These are phyloP conservation scores for Atherinosoma microstoma DNA, from an alignment of 2,797 vertebrate species.

Conservation along the genomic window DNA sequence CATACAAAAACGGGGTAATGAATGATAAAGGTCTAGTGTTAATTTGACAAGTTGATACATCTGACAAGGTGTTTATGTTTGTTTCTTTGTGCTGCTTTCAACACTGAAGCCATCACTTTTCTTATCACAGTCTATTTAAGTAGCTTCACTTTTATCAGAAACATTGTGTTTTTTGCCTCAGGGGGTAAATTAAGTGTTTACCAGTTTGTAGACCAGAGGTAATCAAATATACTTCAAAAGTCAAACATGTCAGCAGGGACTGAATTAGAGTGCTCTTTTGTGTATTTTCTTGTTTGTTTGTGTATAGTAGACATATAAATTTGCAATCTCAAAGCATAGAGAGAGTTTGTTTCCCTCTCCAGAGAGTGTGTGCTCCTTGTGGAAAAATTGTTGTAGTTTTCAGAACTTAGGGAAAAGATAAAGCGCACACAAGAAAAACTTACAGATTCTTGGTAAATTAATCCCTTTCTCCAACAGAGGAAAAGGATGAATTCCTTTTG, in stretches of 20 bases:
- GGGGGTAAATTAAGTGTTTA: slow-evolving; percentile 68
- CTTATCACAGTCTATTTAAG: slow-evolving; percentile 7
- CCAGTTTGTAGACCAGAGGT: slow-evolving; percentile 51
- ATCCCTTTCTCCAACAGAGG: background rate
- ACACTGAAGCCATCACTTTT: background rate
- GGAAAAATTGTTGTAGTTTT: background rate
- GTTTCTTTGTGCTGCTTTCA: background rate
- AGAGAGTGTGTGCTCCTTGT: slow-evolving; percentile 24
- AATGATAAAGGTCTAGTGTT: background rate
- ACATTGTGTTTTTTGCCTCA: slow-evolving; percentile 50
- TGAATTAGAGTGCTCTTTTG: slow-evolving; percentile 32
- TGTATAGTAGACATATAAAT: background rate
- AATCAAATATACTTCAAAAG: slow-evolving; percentile 56
- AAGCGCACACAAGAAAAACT: background rate
- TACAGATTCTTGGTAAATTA: background rate
- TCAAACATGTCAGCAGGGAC: slow-evolving; percentile 58
- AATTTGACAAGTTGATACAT: background rate
- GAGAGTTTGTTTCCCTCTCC: slow-evolving; percentile 17
- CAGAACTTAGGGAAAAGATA: background rate
- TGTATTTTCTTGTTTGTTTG: slow-evolving; percentile 14
- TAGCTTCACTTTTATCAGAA: slow-evolving; percentile 21
- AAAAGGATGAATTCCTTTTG: background rate
- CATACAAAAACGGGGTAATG: background rate
- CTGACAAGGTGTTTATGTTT: background rate
- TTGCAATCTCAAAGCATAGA: slow-evolving; percentile 21